Evolutionary conservation across 2,113 vertebrate genomes (phyloP), one percentile per base, ranked within the genome.

Genomic region (Amphiprion percula): DNA sequence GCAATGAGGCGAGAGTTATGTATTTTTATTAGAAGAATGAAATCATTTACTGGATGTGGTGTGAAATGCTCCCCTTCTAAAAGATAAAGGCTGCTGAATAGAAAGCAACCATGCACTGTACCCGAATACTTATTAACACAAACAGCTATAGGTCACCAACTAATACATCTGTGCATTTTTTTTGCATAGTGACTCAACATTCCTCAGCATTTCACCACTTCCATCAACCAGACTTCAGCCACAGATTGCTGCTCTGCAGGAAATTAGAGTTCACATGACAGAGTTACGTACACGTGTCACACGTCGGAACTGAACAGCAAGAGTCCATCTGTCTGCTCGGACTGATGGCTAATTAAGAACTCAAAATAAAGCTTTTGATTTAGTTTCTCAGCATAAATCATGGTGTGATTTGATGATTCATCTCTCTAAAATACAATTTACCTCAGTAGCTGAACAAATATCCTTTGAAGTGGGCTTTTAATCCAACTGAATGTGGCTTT

Each of bases 211-310:
- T 47, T 77, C 50, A 33, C 66, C 33, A 14, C 23, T 63, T 15
- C 69, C 28, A 23, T 69, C 26, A 46, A 30, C 47, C 65, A 53
- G 28, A 30, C 28, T 21, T 65, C 9, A n/a, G 14, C 41, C 68
- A 85, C 53, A n/a, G 23, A 78, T 44, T 11, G 41, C 53, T 72
- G n/a, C 15, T 30, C 54, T 56, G 47, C 52, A 72, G 63, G 62
- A 82, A 61, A 56, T 16, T 15, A 46, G 10, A 72, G 67, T 28
- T 78, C 26, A 56, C 28, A 7, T 53, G 54, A 33, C 21, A 5
- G 7, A 21, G 24, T 54, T 11, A 54, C 21, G 21, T 69, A 12
- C 46, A 66, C 23, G 49, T 39, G 58, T 56, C 7, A 19, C 56
- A 39, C 30, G 19, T 3, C 37, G 6, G 1, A 47, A 37, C 24